A percentile compares a stretch with the other conserved stretches of the same genome.
Conservation (phyloP, 2,888 invertebrate species). For the Lepidonotus clava region DNA sequence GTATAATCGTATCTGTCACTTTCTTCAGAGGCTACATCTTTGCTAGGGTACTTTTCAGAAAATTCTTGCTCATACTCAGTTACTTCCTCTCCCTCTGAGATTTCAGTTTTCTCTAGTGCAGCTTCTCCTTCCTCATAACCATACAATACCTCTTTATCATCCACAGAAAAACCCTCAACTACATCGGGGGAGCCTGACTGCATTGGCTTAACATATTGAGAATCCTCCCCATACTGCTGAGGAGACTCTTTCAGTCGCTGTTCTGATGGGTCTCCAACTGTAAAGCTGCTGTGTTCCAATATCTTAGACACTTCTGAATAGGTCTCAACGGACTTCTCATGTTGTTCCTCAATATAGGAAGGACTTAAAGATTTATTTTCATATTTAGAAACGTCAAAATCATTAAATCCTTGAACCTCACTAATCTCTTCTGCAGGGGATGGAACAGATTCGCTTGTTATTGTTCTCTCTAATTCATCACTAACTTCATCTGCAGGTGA, state of each 20-base stretch:
- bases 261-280: background rate
- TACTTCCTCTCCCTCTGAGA: slow-evolving; percentile 41
- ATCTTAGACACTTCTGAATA: slow-evolving; percentile 7
- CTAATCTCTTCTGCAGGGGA: slow-evolving; percentile 39
- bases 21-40: no score
- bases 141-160: slow-evolving; percentile 38
- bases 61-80: slow-evolving; percentile 22
- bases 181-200: background rate
- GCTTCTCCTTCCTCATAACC: slow-evolving; percentile 42
- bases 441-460: slow-evolving; percentile 13
- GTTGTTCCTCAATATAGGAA: background rate
- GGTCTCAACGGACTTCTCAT: background rate
- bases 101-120: slow-evolving; percentile 4
- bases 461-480: background rate
- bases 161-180: slow-evolving; percentile 26
- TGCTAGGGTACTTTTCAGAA: slow-evolving; percentile 17
- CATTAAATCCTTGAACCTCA: slow-evolving; percentile 9
- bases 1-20: no score
- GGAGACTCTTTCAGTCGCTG: slow-evolving; percentile 25
- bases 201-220: background rate
- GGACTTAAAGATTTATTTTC: background rate
- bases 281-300: slow-evolving; percentile 16
- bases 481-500: slow-evolving; percentile 37
- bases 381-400: background rate
- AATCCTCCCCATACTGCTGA: slow-evolving; percentile 28